Evolutionary conservation across 2,888 invertebrate species (phyloP), one percentile per base, ranked within the genome.

Genomic region (Theretra japonica): DNA sequence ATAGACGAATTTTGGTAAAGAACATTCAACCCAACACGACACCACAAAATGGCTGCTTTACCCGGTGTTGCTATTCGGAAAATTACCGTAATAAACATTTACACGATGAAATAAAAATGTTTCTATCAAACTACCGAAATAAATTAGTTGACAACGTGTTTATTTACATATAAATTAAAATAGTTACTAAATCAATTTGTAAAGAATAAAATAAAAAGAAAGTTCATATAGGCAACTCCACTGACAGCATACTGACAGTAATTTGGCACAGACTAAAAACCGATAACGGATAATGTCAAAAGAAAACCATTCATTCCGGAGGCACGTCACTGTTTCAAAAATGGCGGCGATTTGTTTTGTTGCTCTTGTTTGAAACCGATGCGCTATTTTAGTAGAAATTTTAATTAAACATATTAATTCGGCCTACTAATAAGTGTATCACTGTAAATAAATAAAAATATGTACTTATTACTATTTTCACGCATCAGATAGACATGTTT

Each of bases 31-130:
- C 83, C 83, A 82, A 84, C 86, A 86, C 88, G 93, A 93, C 94
- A 94, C 91, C 91, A 94, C 93, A 94, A 94, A 94, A 94, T 94
- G 94, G 93, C 94, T 88, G 89, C 92, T 90, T 93, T 91, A 91
- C 89, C 87, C 80, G 79, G 86, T 88, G 87, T 88, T 92, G 86
- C 87, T 74, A 82, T 58, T 15, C 3, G 19, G n/a, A 53, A 69
- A 17, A 58, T 28, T 15, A 15, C 11, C 6, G 2, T 25, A 28
- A 25, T 25, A 4, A 25, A 17, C 17, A 21, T 23, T 17, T n/a
- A 48, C 7, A 53, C 4, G n/a, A 5, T n/a, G 41, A 41, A 41
- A 11, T 41, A 41, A 41, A 15, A 15, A 41, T 41, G 2, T 3
- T 11, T 41, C 2, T 59, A 28, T 25, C 17, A 59, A 17, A 0